Evolutionary conservation across 2,888 invertebrate species (phyloP), one percentile per base, ranked within the genome.

Genomic region (Biston stratarius): DNA sequence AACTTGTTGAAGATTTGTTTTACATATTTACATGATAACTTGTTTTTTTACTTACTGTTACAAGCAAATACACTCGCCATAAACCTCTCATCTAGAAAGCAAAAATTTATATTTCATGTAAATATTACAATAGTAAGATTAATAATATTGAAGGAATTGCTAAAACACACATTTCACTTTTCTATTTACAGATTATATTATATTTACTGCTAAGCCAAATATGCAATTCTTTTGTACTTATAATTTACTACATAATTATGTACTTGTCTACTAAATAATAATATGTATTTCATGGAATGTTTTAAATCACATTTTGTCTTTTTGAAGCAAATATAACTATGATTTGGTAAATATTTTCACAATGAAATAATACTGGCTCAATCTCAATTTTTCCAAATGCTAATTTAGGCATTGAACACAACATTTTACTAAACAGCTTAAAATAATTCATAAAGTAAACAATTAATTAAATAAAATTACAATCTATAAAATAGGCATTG

Each of bases 341-440:
- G 55, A 64, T 64, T 61, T 64, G 61, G 61, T 68, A 60, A 64
- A 68, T 47, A 59, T 61, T 58, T 64, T 69, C 55, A 62, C 55
- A 64, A 42, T 38, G 51, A 62, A 58, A 36, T 67, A 71, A 71
- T 71, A 71, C 67, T 71, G 70, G 56, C 60, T 68, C 40, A 71
- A 71, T 71, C 70, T 67, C 67, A 67, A 57, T 68, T 63, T 60
- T 33, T 55, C 61, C 56, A 57, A 61, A 60, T 60, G 55, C 56
- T 63, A 10, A 49, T 56, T 60, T 63, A 51, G 33, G 38, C 33
- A 63, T 63, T 68, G 63, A 63, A 55, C 56, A 52, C 60, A 59
- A 59, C 40, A 51, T 63, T 62, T 58, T 67, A 62, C 40, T 53
- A 48, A n/a, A 48, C 53, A 53, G 6, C 15, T 60, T 55, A 56